A percentile compares a stretch with the other conserved stretches of the same genome.
phyloP scores from a whole-genome alignment of 2,113 vertebrate genomes.

The Pyrgilauda ruficollis region DNA sequence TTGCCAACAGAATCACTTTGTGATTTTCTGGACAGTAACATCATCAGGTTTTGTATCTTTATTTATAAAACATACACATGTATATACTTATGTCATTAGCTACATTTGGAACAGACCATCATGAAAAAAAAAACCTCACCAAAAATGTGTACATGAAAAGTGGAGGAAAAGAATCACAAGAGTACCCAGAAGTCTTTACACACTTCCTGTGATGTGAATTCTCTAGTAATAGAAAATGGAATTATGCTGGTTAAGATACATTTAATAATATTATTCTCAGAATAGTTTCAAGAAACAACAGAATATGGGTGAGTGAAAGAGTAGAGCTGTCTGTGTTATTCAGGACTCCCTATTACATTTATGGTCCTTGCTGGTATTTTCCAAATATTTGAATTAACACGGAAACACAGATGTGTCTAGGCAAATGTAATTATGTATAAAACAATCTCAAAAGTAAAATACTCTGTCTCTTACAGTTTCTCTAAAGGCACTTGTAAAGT shows the following conservation, averaged over 20 bases:
- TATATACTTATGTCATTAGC: not conserved
- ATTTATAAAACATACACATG: not conserved
- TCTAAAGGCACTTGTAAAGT: not conserved
- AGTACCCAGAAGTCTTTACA: not conserved
- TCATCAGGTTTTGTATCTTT: not conserved
- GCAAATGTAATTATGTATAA: not conserved
- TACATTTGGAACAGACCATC: not conserved
- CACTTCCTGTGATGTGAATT: not conserved
- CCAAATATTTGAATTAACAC: not conserved
- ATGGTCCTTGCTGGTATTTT: not conserved
- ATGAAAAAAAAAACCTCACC: not conserved
- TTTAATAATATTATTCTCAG: not conserved
- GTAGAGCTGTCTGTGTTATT: not conserved
- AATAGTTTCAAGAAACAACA: not conserved
- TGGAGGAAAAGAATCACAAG: not conserved
- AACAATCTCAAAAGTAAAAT: not conserved
- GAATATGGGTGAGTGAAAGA: not conserved
- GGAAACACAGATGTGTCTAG: not conserved
- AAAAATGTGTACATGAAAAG: not conserved
- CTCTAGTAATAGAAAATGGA: not conserved
- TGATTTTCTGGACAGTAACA: not conserved
- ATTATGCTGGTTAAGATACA: not conserved
- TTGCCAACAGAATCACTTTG: not conserved
- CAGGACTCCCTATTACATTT: not conserved
- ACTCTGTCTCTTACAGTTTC: not conserved